Evolutionary conservation across 2,797 vertebrate genomes (phyloP), one percentile per base, ranked within the genome.

Genomic region (Spheniscus humboldti): DNA sequence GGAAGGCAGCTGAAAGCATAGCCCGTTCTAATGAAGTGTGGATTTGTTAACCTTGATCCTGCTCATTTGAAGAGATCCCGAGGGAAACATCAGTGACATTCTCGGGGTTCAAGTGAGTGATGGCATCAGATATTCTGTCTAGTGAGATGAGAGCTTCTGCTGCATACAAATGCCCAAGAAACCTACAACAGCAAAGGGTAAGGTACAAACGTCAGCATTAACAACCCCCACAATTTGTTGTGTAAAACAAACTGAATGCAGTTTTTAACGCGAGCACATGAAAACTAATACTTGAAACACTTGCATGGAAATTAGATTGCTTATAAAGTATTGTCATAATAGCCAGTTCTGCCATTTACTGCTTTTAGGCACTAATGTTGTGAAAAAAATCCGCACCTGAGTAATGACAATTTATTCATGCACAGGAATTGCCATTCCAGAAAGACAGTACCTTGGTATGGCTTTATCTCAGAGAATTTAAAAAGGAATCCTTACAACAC

Each of bases 71-170:
- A 81, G 99, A 98, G 84, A 99, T 98, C 62, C 99, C 99, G 45
- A 99, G 98, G 47, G 99, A 99, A 88, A 99, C 99, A 33, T 99
- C 99, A 18, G 98, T 99, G 96, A 99, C 98, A 7, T 99, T 99
- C 97, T 99, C 99, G 0, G 99, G 99, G 97, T 99, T 99, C 96
- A 99, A 98, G 97, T 99, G 99, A 91, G 98, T 97, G 91, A 99
- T 99, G 41, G 99, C 99, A 79, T 99, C 99, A 24, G 99, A 99
- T 98, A 99, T 99, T 97, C 99, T 98, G 98, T 99, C 99, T 96
- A 99, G 97, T 92, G 99, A 99, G 97, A 99, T 99, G 95, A 99
- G 99, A 71, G 99, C 99, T 98, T 99, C 99, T 86, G 99, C 99
- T 37, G 99, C 99, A 45, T 99, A 99, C 72, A 99, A 98, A 97